Evolutionary conservation across 2,797 vertebrate species (phyloP), one percentile per base, ranked within the genome.

Genomic region (Phoxinus dragarum): DNA sequence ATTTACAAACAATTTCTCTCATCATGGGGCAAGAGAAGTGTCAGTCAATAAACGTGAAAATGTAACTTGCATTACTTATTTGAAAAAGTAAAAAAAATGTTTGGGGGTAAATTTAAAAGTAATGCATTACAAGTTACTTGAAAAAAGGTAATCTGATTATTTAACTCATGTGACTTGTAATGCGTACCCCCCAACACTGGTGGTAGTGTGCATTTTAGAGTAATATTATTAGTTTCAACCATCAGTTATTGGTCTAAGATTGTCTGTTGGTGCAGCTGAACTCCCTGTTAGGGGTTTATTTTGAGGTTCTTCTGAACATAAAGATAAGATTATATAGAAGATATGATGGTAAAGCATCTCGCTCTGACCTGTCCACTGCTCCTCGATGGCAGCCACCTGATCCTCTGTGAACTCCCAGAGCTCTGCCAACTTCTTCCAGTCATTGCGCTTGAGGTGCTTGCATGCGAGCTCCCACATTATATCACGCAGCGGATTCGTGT

Each of bases 291-390:
- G 27, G 17, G 31, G 31, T 19, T 34, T 52, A 14, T 34, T 81
- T 31, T 36, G 5, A 52, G 12, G 31, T 21, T 44, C 8, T 21
- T 76, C 44, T 67, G n/a, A 86, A 19, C 27, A 64, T 12, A 31
- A 61, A 54, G 19, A 19, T 12, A 21, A 17, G 2, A 54, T 69
- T 11, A 7, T 61, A 61, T 64, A 61, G 21, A 61, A 66, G 5
- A n/a, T 66, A 44, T n/a, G n/a, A n/a, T n/a, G n/a, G n/a, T n/a
- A n/a, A n/a, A n/a, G n/a, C n/a, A n/a, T n/a, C n/a, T n/a, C n/a
- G n/a, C n/a, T n/a, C 8, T 80, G 92, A 98, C 98, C 97, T 95
- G 96, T 96, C 96, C 97, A 97, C 92, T 98, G 97, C 84, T 96
- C 94, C 90, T 96, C 94, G 1, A 98, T 97, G 88, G 96, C 97